phyloP scores from a whole-genome alignment of 2,113 vertebrate genomes.

The Paratilapia polleni region DNA sequence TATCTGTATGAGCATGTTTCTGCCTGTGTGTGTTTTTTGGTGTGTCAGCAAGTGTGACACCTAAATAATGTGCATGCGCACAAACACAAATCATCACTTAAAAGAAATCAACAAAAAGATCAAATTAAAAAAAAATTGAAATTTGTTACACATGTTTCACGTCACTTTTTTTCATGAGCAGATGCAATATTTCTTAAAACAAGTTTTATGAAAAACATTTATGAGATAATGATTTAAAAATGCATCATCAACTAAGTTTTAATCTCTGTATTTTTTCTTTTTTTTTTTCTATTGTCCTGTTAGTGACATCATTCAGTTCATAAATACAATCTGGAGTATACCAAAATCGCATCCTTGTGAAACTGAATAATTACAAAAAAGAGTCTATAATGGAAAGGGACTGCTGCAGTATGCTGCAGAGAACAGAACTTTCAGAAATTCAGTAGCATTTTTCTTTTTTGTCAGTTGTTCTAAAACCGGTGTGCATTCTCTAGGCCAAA shows the following conservation, averaged over 20 bases:
- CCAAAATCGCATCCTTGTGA: too few species aligned
- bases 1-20: background rate
- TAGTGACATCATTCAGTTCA: too few species aligned
- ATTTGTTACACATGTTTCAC: background rate
- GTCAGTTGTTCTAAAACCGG: background rate
- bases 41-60: background rate
- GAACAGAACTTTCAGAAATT: too few species aligned
- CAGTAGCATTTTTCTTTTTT: background rate
- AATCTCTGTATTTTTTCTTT: too few species aligned
- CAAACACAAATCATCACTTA: background rate
- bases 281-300: background rate
- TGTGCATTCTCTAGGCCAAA: background rate
- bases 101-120: background rate
- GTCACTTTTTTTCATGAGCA: too few species aligned
- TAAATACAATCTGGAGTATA: too few species aligned
- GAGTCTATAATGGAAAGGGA: too few species aligned
- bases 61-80: background rate
- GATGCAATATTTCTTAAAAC: background rate
- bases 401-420: too few species aligned
- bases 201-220: background rate
- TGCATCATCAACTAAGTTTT: background rate
- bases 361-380: too few species aligned
- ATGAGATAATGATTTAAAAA: background rate
- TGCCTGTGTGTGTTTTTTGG: background rate
- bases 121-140: background rate